Evolutionary conservation across 2,888 invertebrate species (phyloP).

Genomic region (Schizotus pectinicornis): DNA sequence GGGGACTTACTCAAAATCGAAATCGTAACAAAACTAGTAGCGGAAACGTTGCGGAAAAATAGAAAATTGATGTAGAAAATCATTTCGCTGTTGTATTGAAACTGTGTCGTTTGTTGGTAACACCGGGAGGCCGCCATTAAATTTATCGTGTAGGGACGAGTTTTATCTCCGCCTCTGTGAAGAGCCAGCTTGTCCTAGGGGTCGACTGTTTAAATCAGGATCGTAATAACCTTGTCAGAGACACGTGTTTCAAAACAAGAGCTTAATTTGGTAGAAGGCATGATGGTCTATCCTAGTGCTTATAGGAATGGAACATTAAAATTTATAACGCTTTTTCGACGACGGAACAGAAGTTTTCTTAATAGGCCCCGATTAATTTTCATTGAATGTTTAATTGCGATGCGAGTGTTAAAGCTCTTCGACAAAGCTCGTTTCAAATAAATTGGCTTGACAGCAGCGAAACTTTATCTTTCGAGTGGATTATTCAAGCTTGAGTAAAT

Average conservation of each 20-base stretch:
- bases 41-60: neutral
- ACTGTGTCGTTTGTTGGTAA: too few relatives aligned
- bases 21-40: neutral
- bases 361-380: too few relatives aligned
- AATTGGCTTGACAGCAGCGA: conserved; percentile 7
- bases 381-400: too few relatives aligned
- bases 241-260: conserved; percentile 25
- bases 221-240: conserved; percentile 26
- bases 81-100: too few relatives aligned
- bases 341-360: too few relatives aligned
- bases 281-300: conserved; percentile 10
- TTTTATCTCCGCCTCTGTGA: conserved; percentile 20
- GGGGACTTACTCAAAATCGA: neutral
- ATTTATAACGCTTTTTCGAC: neutral
- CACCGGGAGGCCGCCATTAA: neutral
- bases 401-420: too few relatives aligned
- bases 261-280: conserved; percentile 25
- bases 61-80: too few relatives aligned
- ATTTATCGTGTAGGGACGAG: conserved; percentile 10
- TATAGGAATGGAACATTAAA: neutral
- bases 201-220: conserved; percentile 23
- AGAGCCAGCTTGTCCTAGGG: conserved; percentile 13
- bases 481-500: conserved; percentile 3
- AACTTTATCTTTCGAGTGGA: conserved; percentile 15
- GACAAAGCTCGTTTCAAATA: conserved; percentile 3